These are phyloP conservation scores for Turnix velox DNA, from an alignment of 2,113 vertebrate species.

Conservation along the genomic window DNA sequence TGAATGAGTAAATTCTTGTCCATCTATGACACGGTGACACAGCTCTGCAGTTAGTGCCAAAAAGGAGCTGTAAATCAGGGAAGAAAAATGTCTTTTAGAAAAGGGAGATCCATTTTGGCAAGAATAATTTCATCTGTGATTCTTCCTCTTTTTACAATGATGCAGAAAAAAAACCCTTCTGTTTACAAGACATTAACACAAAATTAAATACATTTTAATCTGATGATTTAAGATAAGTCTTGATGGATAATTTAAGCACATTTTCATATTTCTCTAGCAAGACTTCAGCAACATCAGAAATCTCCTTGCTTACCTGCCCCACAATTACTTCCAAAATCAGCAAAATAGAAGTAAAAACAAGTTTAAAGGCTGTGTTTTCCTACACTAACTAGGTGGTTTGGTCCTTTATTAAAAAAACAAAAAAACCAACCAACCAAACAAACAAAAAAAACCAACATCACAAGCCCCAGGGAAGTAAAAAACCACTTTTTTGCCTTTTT, in stretches of 20 bases:
- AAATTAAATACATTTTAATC: not conserved
- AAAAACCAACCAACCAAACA: no score
- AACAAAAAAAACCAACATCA: no score
- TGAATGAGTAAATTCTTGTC: constrained; percentile 49
- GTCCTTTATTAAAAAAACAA: no score
- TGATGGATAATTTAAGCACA: not conserved
- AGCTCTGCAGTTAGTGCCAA: not conserved
- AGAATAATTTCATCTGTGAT: not conserved
- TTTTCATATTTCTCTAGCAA: not conserved
- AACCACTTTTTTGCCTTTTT: not conserved
- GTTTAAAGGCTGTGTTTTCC: not conserved
- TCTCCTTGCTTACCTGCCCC: not conserved
- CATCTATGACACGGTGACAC: constrained; percentile 26
- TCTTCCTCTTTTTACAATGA: no score
- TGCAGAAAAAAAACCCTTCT: no score
- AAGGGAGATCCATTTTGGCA: not conserved
- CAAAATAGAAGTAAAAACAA: not conserved
- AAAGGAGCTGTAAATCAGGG: constrained; percentile 31
- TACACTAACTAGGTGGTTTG: rapidly evolving
- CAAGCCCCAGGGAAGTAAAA: no score
- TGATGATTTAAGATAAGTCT: not conserved
- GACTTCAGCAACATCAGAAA: not conserved
- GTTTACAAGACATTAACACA: not conserved
- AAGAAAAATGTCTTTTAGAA: not conserved
- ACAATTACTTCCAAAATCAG: not conserved